Base-by-base conservation (phyloP, 2,797 vertebrate genomes). In the Caiman crocodilus region DNA sequence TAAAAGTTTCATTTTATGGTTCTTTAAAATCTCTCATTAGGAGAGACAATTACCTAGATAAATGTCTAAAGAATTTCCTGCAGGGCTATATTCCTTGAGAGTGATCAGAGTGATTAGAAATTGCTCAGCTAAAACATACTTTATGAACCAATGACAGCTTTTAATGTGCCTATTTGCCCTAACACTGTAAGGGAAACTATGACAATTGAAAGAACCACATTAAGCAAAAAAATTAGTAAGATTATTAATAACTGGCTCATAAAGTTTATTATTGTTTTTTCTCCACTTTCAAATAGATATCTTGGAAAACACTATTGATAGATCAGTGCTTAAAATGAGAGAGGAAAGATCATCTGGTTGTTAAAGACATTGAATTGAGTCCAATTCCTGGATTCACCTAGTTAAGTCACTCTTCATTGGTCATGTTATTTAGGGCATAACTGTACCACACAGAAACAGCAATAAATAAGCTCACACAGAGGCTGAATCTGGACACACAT, bases 51-150 rank as follows among this genome's bases (percentile, higher is more conserved):
- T 79, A 75, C 9, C 82, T 90, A 30, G 25, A 88, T 30, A 83
- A 89, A 75, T 50, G 23, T 74, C 28, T 81, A 88, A 64, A 55
- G 8, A 28, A 81, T 88, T 95, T 90, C 4, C 50, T 90, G 60
- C 15, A 71, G 56, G 60, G 77, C 7, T 63, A 5, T 78, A 85
- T 83, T 71, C 55, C 28, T 81, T 10, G 9, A 50, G 42, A 50
- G 30, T 84, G 15, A 84, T 79, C 56, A 73, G 17, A 83, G 63
- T 35, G 69, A 83, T 83, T 88, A 63, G 61, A 63, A 75, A 76
- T 82, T 86, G 35, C 69, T 91, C 5, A 2, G 5, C 4, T 80
- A 63, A 79, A 87, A 89, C 60, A 42, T 28, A 74, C 5, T 9
- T 79, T 79, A 92, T 42, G 50, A 94, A 58, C 57, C 50, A 81